A percentile compares a stretch with the other conserved stretches of the same genome.
Evolutionary conservation across 2,797 vertebrate species (phyloP).

Genomic region (Allobates femoralis): DNA sequence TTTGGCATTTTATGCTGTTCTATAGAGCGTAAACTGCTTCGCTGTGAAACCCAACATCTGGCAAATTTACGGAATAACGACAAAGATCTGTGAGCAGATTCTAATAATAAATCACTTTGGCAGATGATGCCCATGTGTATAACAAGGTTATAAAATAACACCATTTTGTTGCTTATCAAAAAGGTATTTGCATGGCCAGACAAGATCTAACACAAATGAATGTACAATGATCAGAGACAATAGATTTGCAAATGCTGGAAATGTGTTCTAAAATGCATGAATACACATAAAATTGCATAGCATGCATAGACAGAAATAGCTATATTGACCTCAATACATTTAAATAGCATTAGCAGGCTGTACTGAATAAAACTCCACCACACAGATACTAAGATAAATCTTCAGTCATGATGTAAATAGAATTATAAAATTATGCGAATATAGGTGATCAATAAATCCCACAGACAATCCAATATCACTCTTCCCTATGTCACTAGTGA

Average conservation of each 20-base stretch:
- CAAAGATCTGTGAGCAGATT: constrained; percentile 45
- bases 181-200: constrained; percentile 3
- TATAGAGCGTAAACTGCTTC: constrained; percentile 10
- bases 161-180: constrained; percentile 11
- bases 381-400: not conserved
- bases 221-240: not conserved
- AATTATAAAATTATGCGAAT: not conserved
- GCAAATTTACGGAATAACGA: constrained; percentile 49
- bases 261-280: not conserved
- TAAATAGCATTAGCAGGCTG: not conserved
- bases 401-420: not conserved
- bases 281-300: not conserved
- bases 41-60: constrained; percentile 56
- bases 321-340: not conserved
- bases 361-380: not conserved
- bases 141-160: constrained; percentile 42
- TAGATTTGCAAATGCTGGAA: not conserved
- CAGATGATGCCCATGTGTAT: constrained; percentile 58
- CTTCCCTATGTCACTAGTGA: not conserved
- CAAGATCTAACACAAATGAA: not conserved
- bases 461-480: not conserved
- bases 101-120: constrained; percentile 60
- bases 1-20: not conserved
- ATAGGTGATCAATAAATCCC: not conserved
- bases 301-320: not conserved